Base-by-base conservation (phyloP, 1,140 invertebrate species). In the Venturia canescens region DNA sequence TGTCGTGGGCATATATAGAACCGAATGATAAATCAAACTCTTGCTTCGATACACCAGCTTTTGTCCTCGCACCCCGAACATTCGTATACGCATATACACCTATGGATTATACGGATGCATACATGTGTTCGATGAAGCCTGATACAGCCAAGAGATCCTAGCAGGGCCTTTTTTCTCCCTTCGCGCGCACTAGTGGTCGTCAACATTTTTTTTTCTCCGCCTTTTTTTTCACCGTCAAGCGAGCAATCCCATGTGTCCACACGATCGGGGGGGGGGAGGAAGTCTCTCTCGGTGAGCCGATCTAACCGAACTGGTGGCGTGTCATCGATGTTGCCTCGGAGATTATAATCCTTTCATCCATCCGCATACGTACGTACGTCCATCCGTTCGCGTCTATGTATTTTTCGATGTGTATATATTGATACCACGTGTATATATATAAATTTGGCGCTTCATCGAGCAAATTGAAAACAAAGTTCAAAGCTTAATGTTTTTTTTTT, bases 21-120 rank as follows among this genome's bases (percentile, higher is more conserved):
- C 44, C 48, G 38, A 44, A 91, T 91, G 89, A 92, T 92, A 92
- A 92, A 91, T 92, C 90, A 91, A 90, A 91, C 88, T 91, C 90
- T 91, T 90, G 89, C 86, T 87, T 85, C 86, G 87, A 87, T 80
- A 74, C 78, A 81, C 88, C 85, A 83, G 88, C 87, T 86, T 91
- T 91, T 91, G 89, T 91, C 79, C 82, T 84, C 66, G 83, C 89
- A 88, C 88, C 90, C 89, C 87, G 85, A 88, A 44, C 38, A 88
- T 57, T 9, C 53, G 21, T 57, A 57, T 57, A 86, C 4, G 16
- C 26, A 75, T 50, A 57, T 57, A 23, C 15, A 53, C 27, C 67
- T 53, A 21, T 27, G 57, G 15, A 66, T n/a, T 66, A 21, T 31
- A 13, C 4, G 13, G 53, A 29, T 66, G 23, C 13, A 66, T 66